Evolutionary conservation across 1,140 invertebrate species (phyloP).

Genomic region (Metaphire vulgaris): DNA sequence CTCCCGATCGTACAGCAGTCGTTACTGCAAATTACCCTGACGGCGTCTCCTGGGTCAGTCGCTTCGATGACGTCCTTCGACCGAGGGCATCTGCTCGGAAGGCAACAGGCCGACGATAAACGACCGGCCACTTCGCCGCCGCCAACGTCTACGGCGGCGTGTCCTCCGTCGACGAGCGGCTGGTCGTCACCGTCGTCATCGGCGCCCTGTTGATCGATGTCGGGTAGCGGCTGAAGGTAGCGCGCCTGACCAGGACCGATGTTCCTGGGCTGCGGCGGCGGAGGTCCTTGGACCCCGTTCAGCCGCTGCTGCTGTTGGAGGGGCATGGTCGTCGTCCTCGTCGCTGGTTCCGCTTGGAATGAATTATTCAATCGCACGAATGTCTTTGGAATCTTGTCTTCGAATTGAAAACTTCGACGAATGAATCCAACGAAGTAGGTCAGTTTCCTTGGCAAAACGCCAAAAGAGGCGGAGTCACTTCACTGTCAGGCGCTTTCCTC

Average conservation of each 20-base stretch:
- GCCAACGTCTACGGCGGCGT: neutral
- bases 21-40: constrained; percentile 91
- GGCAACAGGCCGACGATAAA: constrained; percentile 63
- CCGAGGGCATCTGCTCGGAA: constrained; percentile 67
- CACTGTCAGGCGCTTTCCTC: too few species aligned
- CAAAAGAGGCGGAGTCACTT: too few species aligned
- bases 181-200: neutral
- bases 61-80: constrained; percentile 59
- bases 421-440: too few species aligned
- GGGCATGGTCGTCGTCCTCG: neutral
- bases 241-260: too few species aligned
- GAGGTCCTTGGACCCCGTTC: neutral
- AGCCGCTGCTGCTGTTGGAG: constrained; percentile 3
- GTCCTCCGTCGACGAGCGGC: neutral
- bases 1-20: constrained; percentile 75
- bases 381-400: too few species aligned
- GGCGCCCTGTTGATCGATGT: too few species aligned
- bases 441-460: too few species aligned
- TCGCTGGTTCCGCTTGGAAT: neutral
- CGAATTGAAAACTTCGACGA: too few species aligned
- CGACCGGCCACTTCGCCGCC: neutral
- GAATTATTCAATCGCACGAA: neutral
- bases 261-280: too few species aligned
- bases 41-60: constrained; percentile 65
- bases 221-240: neutral